phyloP scores from a whole-genome alignment of 2,888 invertebrate genomes.

The Heliconius ismenius region DNA sequence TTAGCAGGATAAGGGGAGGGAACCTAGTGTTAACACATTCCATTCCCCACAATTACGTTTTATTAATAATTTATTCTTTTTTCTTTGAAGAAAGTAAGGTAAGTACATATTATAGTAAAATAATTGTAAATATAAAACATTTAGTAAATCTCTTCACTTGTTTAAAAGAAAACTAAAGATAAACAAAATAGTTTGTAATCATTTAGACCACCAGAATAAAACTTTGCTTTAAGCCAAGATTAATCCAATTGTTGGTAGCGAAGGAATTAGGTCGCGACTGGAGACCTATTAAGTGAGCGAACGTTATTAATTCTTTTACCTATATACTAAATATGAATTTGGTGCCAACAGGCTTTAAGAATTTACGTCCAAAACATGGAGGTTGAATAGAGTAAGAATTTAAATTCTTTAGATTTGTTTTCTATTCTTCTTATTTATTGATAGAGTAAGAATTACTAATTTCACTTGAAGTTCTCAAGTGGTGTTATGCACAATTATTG shows the following conservation, averaged over 20 bases:
- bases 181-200: neutral
- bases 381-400: neutral
- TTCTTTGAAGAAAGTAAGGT: too few species aligned
- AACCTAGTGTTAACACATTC: too few species aligned
- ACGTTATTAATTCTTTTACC: conserved; percentile 2
- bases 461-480: neutral
- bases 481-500: neutral
- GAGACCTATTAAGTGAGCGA: conserved; percentile 37
- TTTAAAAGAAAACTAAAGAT: neutral
- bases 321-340: neutral
- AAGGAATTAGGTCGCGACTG: conserved; percentile 40
- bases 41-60: too few species aligned
- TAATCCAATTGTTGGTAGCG: conserved; percentile 46
- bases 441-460: too few species aligned
- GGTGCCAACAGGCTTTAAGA: conserved; percentile 9
- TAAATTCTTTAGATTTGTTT: neutral
- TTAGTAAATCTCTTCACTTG: neutral
- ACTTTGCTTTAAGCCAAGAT: conserved; percentile 31
- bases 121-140: too few species aligned
- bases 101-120: too few species aligned
- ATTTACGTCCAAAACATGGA: neutral
- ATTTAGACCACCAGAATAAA: neutral
- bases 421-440: neutral
- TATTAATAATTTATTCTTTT: too few species aligned
- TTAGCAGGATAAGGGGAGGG: too few species aligned